Percentiles rank a stretch among this genome's conserved stretches.
phyloP scores from a whole-genome alignment of 2,888 invertebrate genomes.

The Sclerodermus sp. region DNA sequence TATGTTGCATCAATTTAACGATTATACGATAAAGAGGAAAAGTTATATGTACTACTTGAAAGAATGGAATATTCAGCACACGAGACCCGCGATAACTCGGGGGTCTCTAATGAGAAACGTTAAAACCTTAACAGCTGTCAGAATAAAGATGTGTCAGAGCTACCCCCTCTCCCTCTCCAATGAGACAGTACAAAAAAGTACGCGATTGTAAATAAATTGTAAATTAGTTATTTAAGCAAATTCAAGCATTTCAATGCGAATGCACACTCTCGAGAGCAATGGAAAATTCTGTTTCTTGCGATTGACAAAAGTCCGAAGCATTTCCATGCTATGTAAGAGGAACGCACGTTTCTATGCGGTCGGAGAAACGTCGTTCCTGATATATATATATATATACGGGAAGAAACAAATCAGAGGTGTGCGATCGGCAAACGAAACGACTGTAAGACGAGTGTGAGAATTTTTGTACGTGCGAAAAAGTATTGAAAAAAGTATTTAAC shows the following conservation, averaged over 20 bases:
- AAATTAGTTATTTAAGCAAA: no score
- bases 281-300: no score
- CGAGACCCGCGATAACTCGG: not conserved
- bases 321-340: not conserved
- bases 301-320: no score
- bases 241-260: no score
- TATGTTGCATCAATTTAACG: not conserved
- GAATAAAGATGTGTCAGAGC: no score
- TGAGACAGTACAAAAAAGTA: no score
- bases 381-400: not conserved
- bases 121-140: constrained; percentile 15
- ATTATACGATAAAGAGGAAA: not conserved
- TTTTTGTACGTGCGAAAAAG: not conserved
- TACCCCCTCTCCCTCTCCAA: no score
- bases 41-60: not conserved
- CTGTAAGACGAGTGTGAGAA: not conserved
- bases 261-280: no score
- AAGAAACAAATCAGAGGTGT: not conserved
- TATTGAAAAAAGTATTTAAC: not conserved
- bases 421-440: no score
- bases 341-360: not conserved
- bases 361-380: constrained; percentile 22
- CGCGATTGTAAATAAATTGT: no score
- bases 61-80: not conserved
- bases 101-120: constrained; percentile 10